Conservation (phyloP, 2,797 vertebrate genomes). For the Scarus forsteni region DNA sequence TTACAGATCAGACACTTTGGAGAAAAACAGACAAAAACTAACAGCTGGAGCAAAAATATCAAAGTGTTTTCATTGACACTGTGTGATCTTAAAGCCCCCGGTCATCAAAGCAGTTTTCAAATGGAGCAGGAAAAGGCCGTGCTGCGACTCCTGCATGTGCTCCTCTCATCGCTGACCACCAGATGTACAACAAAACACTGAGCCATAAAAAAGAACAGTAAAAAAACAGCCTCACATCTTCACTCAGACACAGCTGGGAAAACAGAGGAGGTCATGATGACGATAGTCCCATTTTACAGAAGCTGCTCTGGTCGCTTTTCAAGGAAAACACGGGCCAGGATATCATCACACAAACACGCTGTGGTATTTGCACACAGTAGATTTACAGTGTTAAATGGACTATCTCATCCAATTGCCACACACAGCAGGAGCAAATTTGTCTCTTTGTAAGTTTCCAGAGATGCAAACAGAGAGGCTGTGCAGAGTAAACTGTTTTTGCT, state of each 20-base stretch:
- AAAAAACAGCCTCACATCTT: constrained; percentile 64
- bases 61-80: constrained; percentile 72
- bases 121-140: constrained; percentile 80
- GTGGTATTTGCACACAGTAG: constrained; percentile 12
- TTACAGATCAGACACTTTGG: too few relatives aligned
- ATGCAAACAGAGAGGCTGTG: constrained; percentile 38
- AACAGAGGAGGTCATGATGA: constrained; percentile 74
- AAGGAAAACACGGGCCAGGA: constrained; percentile 64
- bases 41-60: constrained; percentile 70
- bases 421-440: constrained; percentile 65
- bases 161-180: constrained; percentile 74
- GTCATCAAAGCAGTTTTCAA: constrained; percentile 81
- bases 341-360: constrained; percentile 27
- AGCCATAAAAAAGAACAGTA: constrained; percentile 27
- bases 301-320: constrained; percentile 59
- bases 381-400: constrained; percentile 71
- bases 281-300: constrained; percentile 54
- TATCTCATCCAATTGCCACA: constrained; percentile 75
- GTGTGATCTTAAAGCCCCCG: constrained; percentile 68
- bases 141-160: constrained; percentile 76
- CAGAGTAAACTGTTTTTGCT: constrained; percentile 36
- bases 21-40: constrained; percentile 55
- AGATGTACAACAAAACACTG: constrained; percentile 76
- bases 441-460: constrained; percentile 50
- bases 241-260: constrained; percentile 78